Evolutionary conservation across 2,113 vertebrate species (phyloP).

Genomic region (Equus quagga): DNA sequence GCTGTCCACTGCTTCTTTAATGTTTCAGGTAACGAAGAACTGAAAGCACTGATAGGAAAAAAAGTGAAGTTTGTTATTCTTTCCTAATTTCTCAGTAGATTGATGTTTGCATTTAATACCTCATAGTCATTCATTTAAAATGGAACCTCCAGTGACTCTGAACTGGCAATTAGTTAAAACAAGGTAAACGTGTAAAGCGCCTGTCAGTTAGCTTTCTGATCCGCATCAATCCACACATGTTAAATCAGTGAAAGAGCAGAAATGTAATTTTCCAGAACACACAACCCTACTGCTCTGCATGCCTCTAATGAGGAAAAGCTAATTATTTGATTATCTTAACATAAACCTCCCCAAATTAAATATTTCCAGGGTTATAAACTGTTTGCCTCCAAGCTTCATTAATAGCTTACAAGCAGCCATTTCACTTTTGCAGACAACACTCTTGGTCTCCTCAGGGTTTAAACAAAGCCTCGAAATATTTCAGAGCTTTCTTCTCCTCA

Average conservation of each 20-base stretch:
- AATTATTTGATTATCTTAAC: conserved; percentile 77
- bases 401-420: conserved; percentile 48
- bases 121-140: conserved; percentile 62
- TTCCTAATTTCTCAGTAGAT: conserved; percentile 41
- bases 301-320: conserved; percentile 66
- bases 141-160: conserved; percentile 1
- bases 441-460: not conserved
- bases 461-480: conserved; percentile 3
- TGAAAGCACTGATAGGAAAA: not conserved
- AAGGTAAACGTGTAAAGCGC: conserved; percentile 31
- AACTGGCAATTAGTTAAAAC: conserved; percentile 54
- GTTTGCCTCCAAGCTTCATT: conserved; percentile 52
- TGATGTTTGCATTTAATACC: conserved; percentile 41
- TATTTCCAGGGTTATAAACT: conserved; percentile 74
- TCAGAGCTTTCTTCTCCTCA: not conserved
- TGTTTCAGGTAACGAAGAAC: not conserved
- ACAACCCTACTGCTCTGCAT: not conserved
- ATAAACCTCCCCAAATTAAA: conserved; percentile 72
- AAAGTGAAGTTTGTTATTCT: not conserved
- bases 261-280: conserved; percentile 71
- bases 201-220: conserved; percentile 55
- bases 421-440: conserved; percentile 14
- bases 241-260: conserved; percentile 11
- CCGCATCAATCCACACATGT: not conserved
- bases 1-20: not conserved